Evolutionary conservation across 2,888 invertebrate genomes (phyloP).

Genomic region (Caenorhabditis imperialis): DNA sequence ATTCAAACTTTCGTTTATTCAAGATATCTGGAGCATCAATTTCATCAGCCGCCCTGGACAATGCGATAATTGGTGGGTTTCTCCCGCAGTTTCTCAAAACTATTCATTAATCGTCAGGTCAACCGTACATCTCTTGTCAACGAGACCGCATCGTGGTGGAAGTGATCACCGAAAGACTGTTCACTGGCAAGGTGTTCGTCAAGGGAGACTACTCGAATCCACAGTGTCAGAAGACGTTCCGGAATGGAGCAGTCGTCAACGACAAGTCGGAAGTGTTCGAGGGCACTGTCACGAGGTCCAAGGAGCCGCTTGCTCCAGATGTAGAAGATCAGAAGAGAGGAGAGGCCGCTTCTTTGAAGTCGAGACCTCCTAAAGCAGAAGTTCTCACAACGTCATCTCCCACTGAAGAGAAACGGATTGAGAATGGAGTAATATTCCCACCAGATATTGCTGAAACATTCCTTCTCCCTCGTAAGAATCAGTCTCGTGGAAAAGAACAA

Average conservation of each 20-base stretch:
- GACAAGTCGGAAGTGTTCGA: constrained; percentile 15
- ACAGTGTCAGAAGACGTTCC: constrained; percentile 58
- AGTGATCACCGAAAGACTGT: constrained; percentile 68
- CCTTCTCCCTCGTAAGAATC: constrained; percentile 4
- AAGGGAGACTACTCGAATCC: constrained; percentile 73
- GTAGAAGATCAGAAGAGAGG: constrained; percentile 12
- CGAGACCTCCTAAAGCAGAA: no score
- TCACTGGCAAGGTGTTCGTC: constrained; percentile 73
- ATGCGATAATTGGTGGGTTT: constrained; percentile 49
- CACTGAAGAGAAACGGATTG: not conserved
- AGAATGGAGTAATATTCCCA: not conserved
- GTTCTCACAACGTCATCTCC: not conserved
- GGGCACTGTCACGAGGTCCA: constrained; percentile 43
- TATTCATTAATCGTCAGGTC: constrained; percentile 22
- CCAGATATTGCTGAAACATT: constrained; percentile 24
- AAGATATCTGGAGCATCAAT: not conserved
- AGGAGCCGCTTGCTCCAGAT: constrained; percentile 28
- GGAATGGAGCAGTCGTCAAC: constrained; percentile 26
- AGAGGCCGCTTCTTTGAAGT: no score
- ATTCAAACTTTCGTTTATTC: no score
- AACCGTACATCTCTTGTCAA: constrained; percentile 68
- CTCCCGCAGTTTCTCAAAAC: not conserved
- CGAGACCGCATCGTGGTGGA: constrained; percentile 69
- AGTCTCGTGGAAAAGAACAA: not conserved
- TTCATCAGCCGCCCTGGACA: constrained; percentile 31